Conservation (phyloP, 2,888 invertebrate genomes). For the Lysandra bellargus region DNA sequence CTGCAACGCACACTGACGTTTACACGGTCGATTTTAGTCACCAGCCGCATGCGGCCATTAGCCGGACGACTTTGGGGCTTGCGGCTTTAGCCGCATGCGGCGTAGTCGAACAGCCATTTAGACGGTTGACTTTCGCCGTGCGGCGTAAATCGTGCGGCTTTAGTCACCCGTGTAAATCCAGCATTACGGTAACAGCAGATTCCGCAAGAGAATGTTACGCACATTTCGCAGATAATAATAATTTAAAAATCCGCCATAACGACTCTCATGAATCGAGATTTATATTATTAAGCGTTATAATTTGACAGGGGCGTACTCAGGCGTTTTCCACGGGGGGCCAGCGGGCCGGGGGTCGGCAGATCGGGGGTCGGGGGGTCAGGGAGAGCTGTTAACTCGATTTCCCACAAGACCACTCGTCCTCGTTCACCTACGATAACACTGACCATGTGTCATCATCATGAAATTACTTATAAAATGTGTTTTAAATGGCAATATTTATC, state of each 20-base stretch:
- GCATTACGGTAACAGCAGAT: no score
- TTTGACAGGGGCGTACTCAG: constrained; percentile 1
- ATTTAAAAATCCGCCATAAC: neutral
- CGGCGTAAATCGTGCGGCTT: no score
- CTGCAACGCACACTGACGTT: no score
- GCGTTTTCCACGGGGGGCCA: neutral
- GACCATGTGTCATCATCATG: neutral
- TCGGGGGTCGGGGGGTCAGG: neutral
- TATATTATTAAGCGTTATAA: neutral
- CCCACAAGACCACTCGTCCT: constrained; percentile 31
- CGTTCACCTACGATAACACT: neutral
- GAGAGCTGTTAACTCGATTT: constrained; percentile 41
- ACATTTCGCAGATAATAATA: neutral
- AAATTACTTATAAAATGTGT: neutral
- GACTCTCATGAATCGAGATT: neutral
- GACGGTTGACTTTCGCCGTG: no score
- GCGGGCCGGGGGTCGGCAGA: neutral
- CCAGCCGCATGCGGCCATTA: no score
- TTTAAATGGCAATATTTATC: neutral
- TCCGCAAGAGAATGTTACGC: no score
- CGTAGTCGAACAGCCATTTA: no score
- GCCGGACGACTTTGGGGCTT: no score
- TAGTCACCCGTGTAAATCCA: no score
- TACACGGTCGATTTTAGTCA: no score
- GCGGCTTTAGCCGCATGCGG: no score